Percentiles rank a stretch among this genome's conserved stretches.
Evolutionary conservation across 2,888 invertebrate species (phyloP).

Genomic region (Mamestra brassicae): DNA sequence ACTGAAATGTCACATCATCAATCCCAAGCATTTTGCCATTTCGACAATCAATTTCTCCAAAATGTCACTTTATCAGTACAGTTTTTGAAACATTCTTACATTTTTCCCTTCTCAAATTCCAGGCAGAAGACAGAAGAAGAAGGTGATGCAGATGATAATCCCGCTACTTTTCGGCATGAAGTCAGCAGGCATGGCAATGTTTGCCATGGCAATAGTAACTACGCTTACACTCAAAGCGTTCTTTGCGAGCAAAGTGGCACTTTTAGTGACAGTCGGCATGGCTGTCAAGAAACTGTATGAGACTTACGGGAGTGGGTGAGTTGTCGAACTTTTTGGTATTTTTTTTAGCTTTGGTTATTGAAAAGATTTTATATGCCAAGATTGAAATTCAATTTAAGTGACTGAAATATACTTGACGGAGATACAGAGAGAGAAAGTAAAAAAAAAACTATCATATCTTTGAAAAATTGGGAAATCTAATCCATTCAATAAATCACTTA

Average conservation of each 20-base stretch:
- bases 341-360: not conserved
- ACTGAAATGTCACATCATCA: too few relatives aligned
- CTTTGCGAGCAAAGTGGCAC: constrained; percentile 93
- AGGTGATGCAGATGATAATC: constrained; percentile 92
- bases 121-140: constrained; percentile 89
- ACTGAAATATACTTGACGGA: not conserved
- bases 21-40: too few relatives aligned
- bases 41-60: too few relatives aligned
- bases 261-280: constrained; percentile 92
- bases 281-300: constrained; percentile 92
- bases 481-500: too few relatives aligned
- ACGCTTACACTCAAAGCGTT: constrained; percentile 93
- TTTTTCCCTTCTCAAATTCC: constrained; percentile 31
- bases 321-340: constrained; percentile 18
- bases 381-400: not conserved
- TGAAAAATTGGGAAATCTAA: too few relatives aligned
- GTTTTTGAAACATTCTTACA: not conserved
- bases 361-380: constrained; percentile 35
- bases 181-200: constrained; percentile 91
- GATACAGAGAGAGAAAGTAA: too few relatives aligned
- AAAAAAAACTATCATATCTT: too few relatives aligned
- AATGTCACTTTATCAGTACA: too few relatives aligned
- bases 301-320: constrained; percentile 88
- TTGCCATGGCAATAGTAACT: constrained; percentile 92
- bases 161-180: constrained; percentile 93